phyloP scores from a whole-genome alignment of 35 echinoderm and acorn worm species.

The Acanthaster planci region DNA sequence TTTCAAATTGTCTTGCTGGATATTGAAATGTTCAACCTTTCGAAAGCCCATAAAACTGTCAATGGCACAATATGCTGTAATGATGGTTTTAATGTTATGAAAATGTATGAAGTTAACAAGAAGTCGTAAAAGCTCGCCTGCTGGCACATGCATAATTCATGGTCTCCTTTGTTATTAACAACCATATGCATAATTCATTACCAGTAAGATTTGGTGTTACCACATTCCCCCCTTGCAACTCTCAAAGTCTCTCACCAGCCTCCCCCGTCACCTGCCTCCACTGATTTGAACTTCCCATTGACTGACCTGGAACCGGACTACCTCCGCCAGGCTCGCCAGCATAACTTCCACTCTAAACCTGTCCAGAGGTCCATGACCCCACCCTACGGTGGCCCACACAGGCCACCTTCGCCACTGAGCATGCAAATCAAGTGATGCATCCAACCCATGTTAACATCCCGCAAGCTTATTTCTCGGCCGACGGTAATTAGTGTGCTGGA shows the following conservation, averaged over 20 bases:
- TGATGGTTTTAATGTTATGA: too few relatives aligned
- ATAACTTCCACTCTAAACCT: slow-evolving; percentile 39
- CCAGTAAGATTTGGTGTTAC: background rate
- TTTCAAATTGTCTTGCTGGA: too few relatives aligned
- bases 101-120: too few relatives aligned
- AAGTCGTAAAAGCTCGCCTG: too few relatives aligned
- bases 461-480: background rate
- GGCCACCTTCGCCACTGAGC: slow-evolving; percentile 36
- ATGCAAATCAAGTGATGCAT: slow-evolving; percentile 34
- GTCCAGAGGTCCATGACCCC: slow-evolving; percentile 24
- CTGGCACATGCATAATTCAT: background rate
- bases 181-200: slow-evolving; percentile 19
- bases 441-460: background rate
- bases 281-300: slow-evolving; percentile 21
- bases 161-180: background rate
- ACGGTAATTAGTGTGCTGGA: background rate
- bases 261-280: slow-evolving; percentile 53
- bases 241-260: slow-evolving; percentile 17
- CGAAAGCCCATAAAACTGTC: too few relatives aligned
- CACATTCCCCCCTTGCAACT: background rate
- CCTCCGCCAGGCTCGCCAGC: slow-evolving; percentile 38
- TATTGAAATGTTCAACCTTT: too few relatives aligned
- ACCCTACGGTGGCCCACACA: slow-evolving; percentile 38
- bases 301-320: slow-evolving; percentile 26
- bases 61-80: too few relatives aligned